Percentiles rank a stretch among this genome's conserved stretches.
Conservation (phyloP, 2,888 invertebrate genomes). For the Hydrotaea diabolus region DNA sequence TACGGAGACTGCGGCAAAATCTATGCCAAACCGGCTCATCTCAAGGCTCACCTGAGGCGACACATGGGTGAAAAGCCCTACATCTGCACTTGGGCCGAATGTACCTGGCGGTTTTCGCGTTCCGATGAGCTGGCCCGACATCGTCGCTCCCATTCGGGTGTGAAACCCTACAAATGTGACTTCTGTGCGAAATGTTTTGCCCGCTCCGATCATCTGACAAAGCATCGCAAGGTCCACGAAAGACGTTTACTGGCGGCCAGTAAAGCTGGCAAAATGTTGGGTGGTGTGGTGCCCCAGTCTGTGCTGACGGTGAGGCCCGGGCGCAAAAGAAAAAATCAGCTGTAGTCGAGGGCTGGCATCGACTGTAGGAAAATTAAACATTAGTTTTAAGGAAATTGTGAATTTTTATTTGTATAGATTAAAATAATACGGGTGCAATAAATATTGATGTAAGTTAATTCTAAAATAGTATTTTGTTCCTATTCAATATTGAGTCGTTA, state of each 20-base stretch:
- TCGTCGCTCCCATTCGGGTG: constrained; percentile 95
- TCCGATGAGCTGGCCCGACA: constrained; percentile 97
- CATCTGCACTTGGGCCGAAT: constrained; percentile 88
- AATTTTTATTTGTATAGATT: not conserved
- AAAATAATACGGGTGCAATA: not conserved
- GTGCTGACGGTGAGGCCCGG: constrained; percentile 78
- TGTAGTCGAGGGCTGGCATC: constrained; percentile 4
- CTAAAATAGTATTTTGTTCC: too few relatives aligned
- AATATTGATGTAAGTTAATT: not conserved
- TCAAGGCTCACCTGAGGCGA: constrained; percentile 92
- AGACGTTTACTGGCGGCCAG: constrained; percentile 82
- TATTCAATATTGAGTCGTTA: too few relatives aligned
- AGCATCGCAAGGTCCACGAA: constrained; percentile 93
- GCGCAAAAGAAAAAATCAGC: constrained; percentile 78
- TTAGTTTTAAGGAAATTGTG: too few relatives aligned
- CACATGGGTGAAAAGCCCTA: constrained; percentile 91
- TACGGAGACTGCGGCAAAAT: constrained; percentile 88
- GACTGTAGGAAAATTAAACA: not conserved
- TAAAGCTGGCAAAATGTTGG: constrained; percentile 73
- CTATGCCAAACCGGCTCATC: constrained; percentile 94
- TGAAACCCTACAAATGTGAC: constrained; percentile 95
- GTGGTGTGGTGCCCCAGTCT: constrained; percentile 74
- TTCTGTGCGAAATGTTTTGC: constrained; percentile 94
- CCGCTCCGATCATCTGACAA: constrained; percentile 95
- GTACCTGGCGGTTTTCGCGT: constrained; percentile 95